Evolutionary conservation across 2,113 vertebrate genomes (phyloP).

Genomic region (Macquaria australasica): DNA sequence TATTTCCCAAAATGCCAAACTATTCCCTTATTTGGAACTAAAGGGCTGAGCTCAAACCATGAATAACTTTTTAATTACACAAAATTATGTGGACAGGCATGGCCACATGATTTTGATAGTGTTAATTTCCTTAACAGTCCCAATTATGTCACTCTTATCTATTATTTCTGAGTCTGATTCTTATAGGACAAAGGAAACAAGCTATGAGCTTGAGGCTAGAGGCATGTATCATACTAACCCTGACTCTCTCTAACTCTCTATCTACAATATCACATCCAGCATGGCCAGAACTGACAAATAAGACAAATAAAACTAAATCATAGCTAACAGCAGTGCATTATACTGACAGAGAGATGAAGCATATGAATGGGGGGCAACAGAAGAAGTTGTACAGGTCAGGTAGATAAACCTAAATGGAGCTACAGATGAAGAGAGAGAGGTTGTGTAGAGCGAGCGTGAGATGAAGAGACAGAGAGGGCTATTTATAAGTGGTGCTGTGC

Average conservation of each 20-base stretch:
- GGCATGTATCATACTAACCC: neutral
- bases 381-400: neutral
- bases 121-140: neutral
- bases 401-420: slow-evolving; percentile 28
- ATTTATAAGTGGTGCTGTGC: slow-evolving; percentile 79
- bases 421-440: slow-evolving; percentile 36
- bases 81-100: neutral
- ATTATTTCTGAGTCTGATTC: neutral
- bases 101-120: neutral
- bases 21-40: too few species aligned
- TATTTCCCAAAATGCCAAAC: too few species aligned
- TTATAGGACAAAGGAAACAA: neutral
- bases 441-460: slow-evolving; percentile 25
- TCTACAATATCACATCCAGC: slow-evolving; percentile 9
- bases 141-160: neutral
- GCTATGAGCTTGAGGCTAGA: neutral
- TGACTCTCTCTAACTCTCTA: neutral
- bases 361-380: neutral
- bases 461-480: slow-evolving; percentile 58
- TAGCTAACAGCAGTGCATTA: neutral
- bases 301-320: neutral
- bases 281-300: neutral
- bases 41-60: neutral
- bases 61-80: neutral
- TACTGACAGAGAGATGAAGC: neutral